Conservation (phyloP, 2,797 vertebrate species). For the Mastacembelus armatus region DNA sequence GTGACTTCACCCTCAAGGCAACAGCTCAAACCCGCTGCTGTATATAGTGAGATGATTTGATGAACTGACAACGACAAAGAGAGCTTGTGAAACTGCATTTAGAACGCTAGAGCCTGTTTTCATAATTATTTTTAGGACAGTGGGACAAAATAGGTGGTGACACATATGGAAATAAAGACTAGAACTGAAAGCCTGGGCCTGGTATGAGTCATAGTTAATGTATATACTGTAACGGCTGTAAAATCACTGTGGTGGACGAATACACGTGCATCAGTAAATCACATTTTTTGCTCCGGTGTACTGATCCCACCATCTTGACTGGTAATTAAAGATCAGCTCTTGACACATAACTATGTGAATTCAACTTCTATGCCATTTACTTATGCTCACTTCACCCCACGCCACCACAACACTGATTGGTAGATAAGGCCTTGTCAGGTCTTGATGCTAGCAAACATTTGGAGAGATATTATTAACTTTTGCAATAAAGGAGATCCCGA, state of each 20-base stretch:
- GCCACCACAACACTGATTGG: constrained; percentile 60
- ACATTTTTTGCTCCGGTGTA: too few relatives aligned
- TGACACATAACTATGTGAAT: constrained; percentile 68
- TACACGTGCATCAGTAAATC: constrained; percentile 57
- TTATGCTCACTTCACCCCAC: not conserved
- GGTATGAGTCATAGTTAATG: constrained; percentile 67
- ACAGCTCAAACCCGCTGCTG: constrained; percentile 71
- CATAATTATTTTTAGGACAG: constrained; percentile 26
- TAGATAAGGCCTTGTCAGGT: constrained; percentile 48
- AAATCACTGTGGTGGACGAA: constrained; percentile 39
- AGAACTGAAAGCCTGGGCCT: constrained; percentile 35
- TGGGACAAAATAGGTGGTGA: constrained; percentile 41
- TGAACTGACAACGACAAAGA: constrained; percentile 55
- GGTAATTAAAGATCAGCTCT: constrained; percentile 80
- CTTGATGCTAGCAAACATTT: constrained; percentile 50
- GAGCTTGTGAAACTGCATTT: constrained; percentile 25
- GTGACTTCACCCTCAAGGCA: constrained; percentile 63
- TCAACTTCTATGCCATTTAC: constrained; percentile 23
- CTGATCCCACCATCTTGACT: constrained; percentile 65
- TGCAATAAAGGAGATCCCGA: constrained; percentile 56
- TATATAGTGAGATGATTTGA: constrained; percentile 69
- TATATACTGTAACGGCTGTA: constrained; percentile 54
- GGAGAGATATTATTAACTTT: constrained; percentile 75
- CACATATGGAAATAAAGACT: constrained; percentile 52
- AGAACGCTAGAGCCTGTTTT: constrained; percentile 41